Conservation (phyloP, 2,113 vertebrate genomes). For the Paedocypris sp. region DNA sequence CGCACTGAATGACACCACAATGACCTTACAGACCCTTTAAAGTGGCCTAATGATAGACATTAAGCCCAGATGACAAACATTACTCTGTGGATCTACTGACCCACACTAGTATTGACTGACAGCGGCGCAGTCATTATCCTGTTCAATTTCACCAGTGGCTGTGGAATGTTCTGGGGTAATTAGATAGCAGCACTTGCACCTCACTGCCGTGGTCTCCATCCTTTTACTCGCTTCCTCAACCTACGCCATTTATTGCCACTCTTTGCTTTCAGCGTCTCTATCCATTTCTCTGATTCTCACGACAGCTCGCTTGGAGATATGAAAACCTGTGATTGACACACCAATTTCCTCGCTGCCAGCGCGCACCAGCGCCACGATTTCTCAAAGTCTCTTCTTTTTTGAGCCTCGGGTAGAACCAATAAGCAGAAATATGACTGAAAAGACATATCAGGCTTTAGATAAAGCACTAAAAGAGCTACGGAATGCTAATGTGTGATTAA, state of each 20-base stretch:
- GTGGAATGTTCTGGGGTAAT: constrained; percentile 32
- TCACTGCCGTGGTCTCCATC: constrained; percentile 28
- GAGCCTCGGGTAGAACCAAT: constrained; percentile 37
- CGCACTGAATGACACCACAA: not conserved
- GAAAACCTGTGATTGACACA: constrained; percentile 48
- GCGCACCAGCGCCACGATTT: constrained; percentile 32
- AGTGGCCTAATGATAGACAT: constrained; percentile 15
- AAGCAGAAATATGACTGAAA: constrained; percentile 39
- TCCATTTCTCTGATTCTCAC: constrained; percentile 31
- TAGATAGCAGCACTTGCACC: constrained; percentile 27
- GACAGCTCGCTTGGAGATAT: constrained; percentile 44
- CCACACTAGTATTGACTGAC: constrained; percentile 27
- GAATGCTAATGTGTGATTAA: constrained; percentile 41
- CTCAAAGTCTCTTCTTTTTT: constrained; percentile 39
- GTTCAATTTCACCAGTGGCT: constrained; percentile 25
- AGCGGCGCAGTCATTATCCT: constrained; percentile 34
- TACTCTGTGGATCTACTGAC: constrained; percentile 1
- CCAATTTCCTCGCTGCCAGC: constrained; percentile 49
- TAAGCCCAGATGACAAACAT: not conserved
- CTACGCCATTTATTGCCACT: constrained; percentile 30
- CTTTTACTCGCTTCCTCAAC: constrained; percentile 25
- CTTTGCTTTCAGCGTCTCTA: constrained; percentile 19
- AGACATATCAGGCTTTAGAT: constrained; percentile 30
- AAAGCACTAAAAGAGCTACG: constrained; percentile 31
- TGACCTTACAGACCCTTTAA: constrained; percentile 16